These are phyloP conservation scores for Paraplagusia blochii DNA, from an alignment of 2,113 vertebrate species.

Conservation along the genomic window DNA sequence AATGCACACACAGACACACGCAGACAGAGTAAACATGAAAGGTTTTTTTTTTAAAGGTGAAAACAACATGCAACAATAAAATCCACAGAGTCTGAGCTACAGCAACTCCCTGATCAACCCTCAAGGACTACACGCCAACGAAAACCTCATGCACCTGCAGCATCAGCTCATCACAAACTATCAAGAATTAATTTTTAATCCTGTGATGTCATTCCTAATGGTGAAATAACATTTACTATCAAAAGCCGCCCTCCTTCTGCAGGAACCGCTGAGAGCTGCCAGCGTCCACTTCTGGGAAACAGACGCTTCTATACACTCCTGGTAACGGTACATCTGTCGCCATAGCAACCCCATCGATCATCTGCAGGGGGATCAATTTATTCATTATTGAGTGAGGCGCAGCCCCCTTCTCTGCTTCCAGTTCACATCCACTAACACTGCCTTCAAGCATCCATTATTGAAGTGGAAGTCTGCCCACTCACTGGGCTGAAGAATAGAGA, in stretches of 20 bases:
- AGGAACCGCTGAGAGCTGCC: constrained; percentile 14
- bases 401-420: constrained; percentile 67
- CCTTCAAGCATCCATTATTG: constrained; percentile 72
- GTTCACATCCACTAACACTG: constrained; percentile 68
- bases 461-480: constrained; percentile 55
- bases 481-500: constrained; percentile 54
- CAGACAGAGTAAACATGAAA: constrained; percentile 59
- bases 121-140: neutral
- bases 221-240: constrained; percentile 22
- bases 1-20: constrained; percentile 40
- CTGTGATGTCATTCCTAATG: constrained; percentile 14
- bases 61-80: constrained; percentile 20
- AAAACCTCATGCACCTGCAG: constrained; percentile 45
- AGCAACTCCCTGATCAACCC: constrained; percentile 16
- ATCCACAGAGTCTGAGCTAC: constrained; percentile 16
- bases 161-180: constrained; percentile 28
- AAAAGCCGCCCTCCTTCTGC: constrained; percentile 3
- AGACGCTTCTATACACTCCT: constrained; percentile 44
- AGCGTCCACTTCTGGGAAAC: constrained; percentile 35
- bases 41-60: constrained; percentile 24
- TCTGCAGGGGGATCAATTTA: constrained; percentile 74
- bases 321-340: constrained; percentile 68
- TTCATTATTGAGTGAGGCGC: constrained; percentile 73
- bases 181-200: constrained; percentile 34
- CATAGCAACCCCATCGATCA: constrained; percentile 72